Evolutionary conservation across 2,113 vertebrate species (phyloP).

Genomic region (Lophotis ruficrista): DNA sequence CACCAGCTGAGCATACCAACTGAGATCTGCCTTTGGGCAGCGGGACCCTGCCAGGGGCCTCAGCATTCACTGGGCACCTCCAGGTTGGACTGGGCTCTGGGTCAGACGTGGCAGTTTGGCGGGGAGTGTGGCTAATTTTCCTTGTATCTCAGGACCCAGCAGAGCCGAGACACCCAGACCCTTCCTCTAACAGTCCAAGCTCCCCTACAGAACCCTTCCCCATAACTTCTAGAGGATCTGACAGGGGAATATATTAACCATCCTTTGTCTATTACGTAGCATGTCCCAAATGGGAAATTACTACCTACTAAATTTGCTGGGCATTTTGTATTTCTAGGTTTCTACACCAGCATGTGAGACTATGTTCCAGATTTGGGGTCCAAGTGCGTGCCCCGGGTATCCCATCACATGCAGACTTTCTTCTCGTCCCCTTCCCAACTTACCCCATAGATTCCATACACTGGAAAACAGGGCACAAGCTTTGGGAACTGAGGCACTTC

Average conservation of each 20-base stretch:
- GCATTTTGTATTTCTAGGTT: neutral
- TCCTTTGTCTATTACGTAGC: neutral
- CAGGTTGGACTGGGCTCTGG: neutral
- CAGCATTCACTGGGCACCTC: neutral
- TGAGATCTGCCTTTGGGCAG: neutral
- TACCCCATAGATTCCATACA: neutral
- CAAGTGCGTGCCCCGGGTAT: neutral
- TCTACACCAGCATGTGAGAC: neutral
- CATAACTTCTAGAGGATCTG: neutral
- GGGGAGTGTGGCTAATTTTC: neutral
- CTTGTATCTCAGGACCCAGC: neutral
- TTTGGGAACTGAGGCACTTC: neutral
- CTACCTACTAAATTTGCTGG: neutral
- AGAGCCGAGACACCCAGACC: neutral
- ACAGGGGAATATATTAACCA: neutral
- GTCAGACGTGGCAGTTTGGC: neutral
- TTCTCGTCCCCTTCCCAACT: neutral
- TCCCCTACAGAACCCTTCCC: neutral
- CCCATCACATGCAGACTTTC: neutral
- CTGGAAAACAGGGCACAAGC: neutral
- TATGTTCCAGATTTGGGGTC: neutral
- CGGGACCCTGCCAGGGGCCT: fast-evolving
- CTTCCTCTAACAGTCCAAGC: neutral
- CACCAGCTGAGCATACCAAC: neutral
- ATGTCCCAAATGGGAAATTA: neutral